Conservation (phyloP, 2,797 vertebrate species). For the Coreius guichenoti region DNA sequence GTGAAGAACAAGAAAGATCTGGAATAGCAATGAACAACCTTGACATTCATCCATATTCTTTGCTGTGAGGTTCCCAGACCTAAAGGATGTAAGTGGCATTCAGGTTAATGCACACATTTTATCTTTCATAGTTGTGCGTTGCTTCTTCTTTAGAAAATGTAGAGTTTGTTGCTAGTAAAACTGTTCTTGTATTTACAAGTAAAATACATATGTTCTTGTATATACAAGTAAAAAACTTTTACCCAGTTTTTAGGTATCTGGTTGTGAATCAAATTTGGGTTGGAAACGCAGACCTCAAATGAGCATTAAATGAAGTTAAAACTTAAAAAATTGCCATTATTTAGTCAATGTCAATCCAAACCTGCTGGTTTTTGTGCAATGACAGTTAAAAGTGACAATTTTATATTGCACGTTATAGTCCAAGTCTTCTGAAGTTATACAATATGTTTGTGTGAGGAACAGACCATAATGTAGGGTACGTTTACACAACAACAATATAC, state of each 20-base stretch:
- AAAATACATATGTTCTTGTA: neutral
- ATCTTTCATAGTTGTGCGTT: neutral
- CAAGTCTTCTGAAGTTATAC: neutral
- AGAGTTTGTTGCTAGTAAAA: neutral
- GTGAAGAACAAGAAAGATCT: constrained; percentile 40
- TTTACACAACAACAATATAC: neutral
- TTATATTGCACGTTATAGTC: neutral
- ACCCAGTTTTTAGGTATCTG: neutral
- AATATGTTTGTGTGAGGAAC: neutral
- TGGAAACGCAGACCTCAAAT: neutral
- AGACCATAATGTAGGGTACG: neutral
- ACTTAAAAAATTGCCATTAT: neutral
- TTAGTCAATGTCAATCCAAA: neutral
- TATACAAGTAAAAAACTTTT: neutral
- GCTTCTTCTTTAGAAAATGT: constrained; percentile 1
- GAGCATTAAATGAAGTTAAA: neutral
- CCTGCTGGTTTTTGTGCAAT: neutral
- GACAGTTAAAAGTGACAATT: neutral
- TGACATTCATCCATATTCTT: constrained; percentile 41
- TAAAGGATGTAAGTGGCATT: constrained; percentile 32
- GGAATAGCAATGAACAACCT: constrained; percentile 37
- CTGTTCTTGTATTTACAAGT: neutral
- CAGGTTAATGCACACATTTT: constrained; percentile 25
- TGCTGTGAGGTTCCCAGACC: neutral
- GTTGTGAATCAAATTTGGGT: neutral